Evolutionary conservation across 2,113 vertebrate genomes (phyloP), one percentile per base, ranked within the genome.

Genomic region (Oncorhynchus clarkii): DNA sequence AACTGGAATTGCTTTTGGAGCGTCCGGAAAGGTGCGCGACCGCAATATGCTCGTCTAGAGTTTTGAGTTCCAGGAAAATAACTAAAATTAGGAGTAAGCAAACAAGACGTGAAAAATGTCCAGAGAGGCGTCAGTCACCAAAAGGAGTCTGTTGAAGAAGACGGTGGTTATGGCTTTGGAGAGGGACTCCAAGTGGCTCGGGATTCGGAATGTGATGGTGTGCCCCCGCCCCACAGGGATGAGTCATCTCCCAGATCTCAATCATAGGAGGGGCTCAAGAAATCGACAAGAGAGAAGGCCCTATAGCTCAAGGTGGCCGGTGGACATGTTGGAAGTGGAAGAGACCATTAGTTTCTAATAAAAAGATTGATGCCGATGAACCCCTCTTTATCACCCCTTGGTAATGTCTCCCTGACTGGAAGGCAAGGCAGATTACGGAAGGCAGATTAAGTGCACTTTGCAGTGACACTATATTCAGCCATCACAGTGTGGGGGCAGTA

Each of bases 51-150:
- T 85, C 79, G 80, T 86, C 81, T 71, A 68, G 16, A 73, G 64
- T 65, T 86, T 83, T 87, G 74, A 72, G 82, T 74, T 84, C 77
- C 68, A 29, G 11, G 65, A 83, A 80, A 76, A 89, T 91, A 91
- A 89, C 86, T 90, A 82, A 90, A 90, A 92, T 91, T 90, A 91
- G 80, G 75, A 84, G 72, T 77, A 84, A 89, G 84, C 83, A 85
- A 88, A 87, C 84, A 71, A 66, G 34, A 70, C 67, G n/a, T 39
- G 72, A 77, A 66, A 57, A 73, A 76, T 80, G 85, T 70, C 82
- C 57, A 29, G 73, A 80, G 82, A 74, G 20, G 29, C 45, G 2
- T 70, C 69, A 69, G 82, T 69, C 78, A 78, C 49, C 49, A 4
- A 54, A 14, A 54, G 4, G 14, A 18, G 51, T 54, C 51, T 16